Percentiles rank a stretch among this genome's conserved stretches.
phyloP scores from a whole-genome alignment of 2,797 vertebrate species.

The Coilia nasus region DNA sequence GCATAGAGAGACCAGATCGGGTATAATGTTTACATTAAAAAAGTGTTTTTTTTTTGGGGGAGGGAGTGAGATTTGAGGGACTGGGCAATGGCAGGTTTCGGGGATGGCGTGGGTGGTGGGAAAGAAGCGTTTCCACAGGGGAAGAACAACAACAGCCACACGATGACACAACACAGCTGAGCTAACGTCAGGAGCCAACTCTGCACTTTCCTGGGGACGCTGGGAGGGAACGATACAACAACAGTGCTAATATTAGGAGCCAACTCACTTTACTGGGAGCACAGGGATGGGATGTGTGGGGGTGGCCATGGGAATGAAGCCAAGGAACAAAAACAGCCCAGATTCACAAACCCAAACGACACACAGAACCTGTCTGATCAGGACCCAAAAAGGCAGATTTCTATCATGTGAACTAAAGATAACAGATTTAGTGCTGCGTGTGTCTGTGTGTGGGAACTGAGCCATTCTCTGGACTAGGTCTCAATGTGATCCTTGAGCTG shows the following conservation, averaged over 20 bases:
- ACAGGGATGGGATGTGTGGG: too few species aligned
- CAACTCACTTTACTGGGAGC: too few species aligned
- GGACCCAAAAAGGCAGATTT: too few species aligned
- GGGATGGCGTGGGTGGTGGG: too few species aligned
- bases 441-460: background rate
- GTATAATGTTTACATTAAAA: slow-evolving; percentile 44
- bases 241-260: too few species aligned
- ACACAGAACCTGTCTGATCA: too few species aligned
- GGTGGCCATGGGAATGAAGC: too few species aligned
- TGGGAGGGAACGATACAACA: background rate
- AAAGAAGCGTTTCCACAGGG: background rate
- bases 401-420: too few species aligned
- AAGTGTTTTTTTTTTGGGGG: background rate
- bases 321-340: too few species aligned
- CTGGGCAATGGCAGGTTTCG: background rate
- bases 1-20: slow-evolving; percentile 66
- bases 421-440: slow-evolving; percentile 24
- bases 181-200: background rate
- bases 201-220: background rate
- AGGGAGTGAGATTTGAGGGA: background rate
- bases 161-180: background rate
- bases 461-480: background rate
- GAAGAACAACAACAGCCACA: background rate
- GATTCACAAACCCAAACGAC: too few species aligned
- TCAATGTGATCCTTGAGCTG: background rate